These are phyloP conservation scores for Hypsibius dujardini DNA, from an alignment of 1,140 invertebrate genomes.

Conservation along the genomic window DNA sequence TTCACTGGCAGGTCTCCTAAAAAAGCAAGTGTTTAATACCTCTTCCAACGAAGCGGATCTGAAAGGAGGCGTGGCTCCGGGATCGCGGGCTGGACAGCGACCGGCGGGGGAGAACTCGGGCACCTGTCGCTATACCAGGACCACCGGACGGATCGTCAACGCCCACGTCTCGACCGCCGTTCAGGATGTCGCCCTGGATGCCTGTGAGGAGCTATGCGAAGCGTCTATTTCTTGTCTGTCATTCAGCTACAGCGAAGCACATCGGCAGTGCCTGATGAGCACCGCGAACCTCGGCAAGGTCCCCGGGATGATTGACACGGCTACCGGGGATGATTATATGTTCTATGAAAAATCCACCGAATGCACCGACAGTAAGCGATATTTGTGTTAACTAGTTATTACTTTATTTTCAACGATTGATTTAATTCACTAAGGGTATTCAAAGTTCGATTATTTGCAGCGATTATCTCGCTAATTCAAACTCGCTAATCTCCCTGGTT, in stretches of 20 bases:
- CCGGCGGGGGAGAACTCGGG: too few relatives aligned
- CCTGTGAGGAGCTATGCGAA: neutral
- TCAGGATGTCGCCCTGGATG: neutral
- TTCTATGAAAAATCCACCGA: neutral
- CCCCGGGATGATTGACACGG: neutral
- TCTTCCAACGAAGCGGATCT: neutral
- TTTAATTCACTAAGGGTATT: too few relatives aligned
- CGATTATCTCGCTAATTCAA: too few relatives aligned
- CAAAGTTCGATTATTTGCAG: too few relatives aligned
- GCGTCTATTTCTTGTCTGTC: neutral
- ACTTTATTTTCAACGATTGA: too few relatives aligned
- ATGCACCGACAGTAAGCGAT: slow-evolving; percentile 10
- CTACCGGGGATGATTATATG: neutral
- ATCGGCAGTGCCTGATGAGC: neutral
- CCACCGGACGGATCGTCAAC: neutral
- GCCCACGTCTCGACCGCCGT: neutral
- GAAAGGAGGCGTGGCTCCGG: neutral
- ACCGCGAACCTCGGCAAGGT: neutral
- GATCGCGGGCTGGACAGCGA: too few relatives aligned
- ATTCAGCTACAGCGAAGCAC: neutral
- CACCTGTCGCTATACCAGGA: neutral
- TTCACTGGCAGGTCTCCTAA: neutral
- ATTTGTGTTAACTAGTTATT: neutral
- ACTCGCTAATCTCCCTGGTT: too few relatives aligned
- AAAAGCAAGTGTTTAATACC: neutral